Evolutionary conservation across 2,888 invertebrate species (phyloP), one percentile per base, ranked within the genome.

Genomic region (Diachrysia chrysitis): DNA sequence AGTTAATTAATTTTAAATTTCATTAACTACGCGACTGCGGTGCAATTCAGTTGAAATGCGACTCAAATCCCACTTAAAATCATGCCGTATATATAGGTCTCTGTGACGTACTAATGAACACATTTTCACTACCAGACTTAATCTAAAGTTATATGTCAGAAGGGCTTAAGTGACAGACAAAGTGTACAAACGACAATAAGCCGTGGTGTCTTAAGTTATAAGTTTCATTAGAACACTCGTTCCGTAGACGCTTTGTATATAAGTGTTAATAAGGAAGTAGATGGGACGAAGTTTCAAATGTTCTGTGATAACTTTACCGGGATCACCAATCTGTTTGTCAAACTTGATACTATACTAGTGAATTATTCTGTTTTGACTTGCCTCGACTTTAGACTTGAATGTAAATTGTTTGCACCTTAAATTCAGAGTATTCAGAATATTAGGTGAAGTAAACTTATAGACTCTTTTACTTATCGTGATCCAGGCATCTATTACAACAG

Each of bases 1-100:
- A 59, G 65, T 79, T 76, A 74, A 78, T 81, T 82, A 75, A 78
- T 74, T 74, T 78, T 25, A 81, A 78, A 74, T 75, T 74, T 75
- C 56, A 75, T 76, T 68, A 69, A 73, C 55, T 69, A n/a, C 48
- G n/a, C 56, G 60, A 57, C 69, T 71, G 72, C 46, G 63, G 51
- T 66, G 66, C 32, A 61, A 63, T 78, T 71, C 59, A 60, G 61
- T 66, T 70, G 66, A 73, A 75, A 69, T 63, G 29, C 25, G 35
- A 71, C 54, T 61, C 23, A 66, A 72, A 71, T 54, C 42, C 42
- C 37, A 60, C 51, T 68, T 76, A 55, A 67, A 66, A 67, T 61
- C 42, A 58, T 57, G 51, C 58, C 5, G 10, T 71, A 73, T 35
- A 3, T 23, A 29, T n/a, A 10, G 35, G 60, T 72, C 46, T 53